Base-by-base conservation (phyloP, 2,113 vertebrate species). In the Cololabis saira region DNA sequence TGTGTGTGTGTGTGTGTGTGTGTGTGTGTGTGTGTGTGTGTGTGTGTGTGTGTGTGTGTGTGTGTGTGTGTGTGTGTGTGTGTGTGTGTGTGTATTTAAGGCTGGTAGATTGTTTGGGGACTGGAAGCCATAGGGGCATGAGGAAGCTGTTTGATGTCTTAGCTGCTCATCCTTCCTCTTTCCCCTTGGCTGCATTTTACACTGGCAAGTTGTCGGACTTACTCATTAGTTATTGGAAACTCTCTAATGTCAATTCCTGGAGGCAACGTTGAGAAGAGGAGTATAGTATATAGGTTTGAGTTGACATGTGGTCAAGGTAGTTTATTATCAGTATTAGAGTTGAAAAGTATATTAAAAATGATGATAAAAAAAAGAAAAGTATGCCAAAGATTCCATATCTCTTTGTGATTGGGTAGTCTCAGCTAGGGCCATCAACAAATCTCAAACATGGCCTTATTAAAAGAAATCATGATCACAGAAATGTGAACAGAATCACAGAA, bases 201-300 rank as follows among this genome's bases (percentile, higher is more conserved):
- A 64, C 40, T 47, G 67, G 81, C 67, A 67, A 16, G n/a, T 57
- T 48, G 77, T 67, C 67, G 68, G 15, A 70, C 80, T 63, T 63
- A 51, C 65, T 83, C 82, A 73, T 87, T 87, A 85, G 78, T 85
- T 76, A 81, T 77, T 82, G 70, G 72, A 70, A 76, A 72, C 78
- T 78, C 75, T 80, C 67, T 85, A 78, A 78, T 47, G 51, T 76
- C 62, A 67, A 67, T 55, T 71, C 74, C 71, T 22, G 24, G 40
- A 62, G 77, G 69, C 84, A 67, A 86, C 66, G 82, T 74, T 74
- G 68, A 76, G 50, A 47, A 18, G 24, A 30, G 37, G 22, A 40
- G 17, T 43, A 52, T 72, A 85, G n/a, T n/a, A 81, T 74, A 65
- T 56, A 15, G 67, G 50, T 68, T 55, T 41, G 59, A 70, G 60